Percentiles rank a stretch among this genome's conserved stretches.
phyloP scores from a whole-genome alignment of 1,140 invertebrate genomes.

The Babylonia areolata region DNA sequence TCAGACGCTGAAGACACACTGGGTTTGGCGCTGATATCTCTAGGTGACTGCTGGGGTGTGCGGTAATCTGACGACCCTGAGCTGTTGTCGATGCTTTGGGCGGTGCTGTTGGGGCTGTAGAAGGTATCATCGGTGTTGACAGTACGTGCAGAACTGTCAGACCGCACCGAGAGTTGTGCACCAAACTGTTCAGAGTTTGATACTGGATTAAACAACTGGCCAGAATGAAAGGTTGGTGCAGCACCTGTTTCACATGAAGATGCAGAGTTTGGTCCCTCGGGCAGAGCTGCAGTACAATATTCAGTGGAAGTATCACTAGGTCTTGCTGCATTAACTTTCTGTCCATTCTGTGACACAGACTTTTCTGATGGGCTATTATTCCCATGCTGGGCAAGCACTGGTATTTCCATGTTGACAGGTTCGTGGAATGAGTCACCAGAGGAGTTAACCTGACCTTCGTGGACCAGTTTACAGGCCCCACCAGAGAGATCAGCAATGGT shows the following conservation, averaged over 20 bases:
- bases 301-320: too few species aligned
- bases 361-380: too few species aligned
- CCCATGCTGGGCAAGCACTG: too few species aligned
- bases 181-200: neutral
- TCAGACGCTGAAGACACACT: neutral
- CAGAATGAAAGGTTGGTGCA: neutral
- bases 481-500: too few species aligned
- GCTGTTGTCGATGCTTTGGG: slow-evolving; percentile 28
- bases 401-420: too few species aligned
- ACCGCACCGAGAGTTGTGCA: neutral
- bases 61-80: slow-evolving; percentile 55
- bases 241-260: neutral
- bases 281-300: too few species aligned
- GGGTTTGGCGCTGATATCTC: neutral
- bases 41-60: slow-evolving; percentile 65
- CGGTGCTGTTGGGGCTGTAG: slow-evolving; percentile 9
- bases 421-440: neutral
- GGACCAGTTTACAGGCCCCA: too few species aligned
- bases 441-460: neutral
- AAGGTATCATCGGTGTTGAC: slow-evolving; percentile 1
- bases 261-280: neutral
- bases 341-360: too few species aligned
- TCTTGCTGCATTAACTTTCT: too few species aligned
- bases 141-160: neutral
- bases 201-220: neutral